Base-by-base conservation (phyloP, 2,888 invertebrate genomes). In the Tanypteryx hageni region DNA sequence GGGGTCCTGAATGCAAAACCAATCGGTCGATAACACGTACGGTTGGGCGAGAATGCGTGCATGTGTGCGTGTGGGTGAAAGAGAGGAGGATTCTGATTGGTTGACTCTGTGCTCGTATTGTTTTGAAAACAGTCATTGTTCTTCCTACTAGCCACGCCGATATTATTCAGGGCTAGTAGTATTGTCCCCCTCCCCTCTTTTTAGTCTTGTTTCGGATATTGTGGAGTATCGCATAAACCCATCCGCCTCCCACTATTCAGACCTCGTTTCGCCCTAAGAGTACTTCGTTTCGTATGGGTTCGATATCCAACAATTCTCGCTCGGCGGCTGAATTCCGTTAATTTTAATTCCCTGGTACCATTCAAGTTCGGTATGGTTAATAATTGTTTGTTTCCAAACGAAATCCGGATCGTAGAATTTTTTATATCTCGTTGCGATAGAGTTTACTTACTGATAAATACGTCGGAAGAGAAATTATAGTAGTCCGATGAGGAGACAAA, bases 51-150 rank as follows among this genome's bases (percentile, higher is more conserved):
- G 83, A 44, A n/a, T 83, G 18, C 10, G 83, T 56, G 56, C 5
- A 44, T 18, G 89, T 14, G 3, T 64, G 44, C 13, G 61, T 44
- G 44, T 11, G 64, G 44, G 86, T 11, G n/a, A 59, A 27, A 13
- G 86, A 16, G 59, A 59, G 27, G 59, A 31, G 68, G 44, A 64
- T 89, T 44, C 89, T 64, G 68, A 89, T 89, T 89, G 89, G 89
- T 44, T 89, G 89, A 89, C 89, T 44, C 89, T 18, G 61, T 64
- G 68, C 64, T 64, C 89, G 86, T 64, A 89, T 89, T 89, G 89
- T 89, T 89, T n/a, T 56, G 61, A 68, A 89, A 89, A 89, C 89
- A 68, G 64, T 68, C 89, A 89, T 64, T 89, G 89, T 89, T 18
- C 64, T 44, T 9, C 68, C 61, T 18, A 89, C 89, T 68, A 59